Percentiles rank a stretch among this genome's conserved stretches.
These are phyloP conservation scores for Alviniconcha marisindica DNA, from an alignment of 1,140 invertebrate genomes.

Conservation along the genomic window DNA sequence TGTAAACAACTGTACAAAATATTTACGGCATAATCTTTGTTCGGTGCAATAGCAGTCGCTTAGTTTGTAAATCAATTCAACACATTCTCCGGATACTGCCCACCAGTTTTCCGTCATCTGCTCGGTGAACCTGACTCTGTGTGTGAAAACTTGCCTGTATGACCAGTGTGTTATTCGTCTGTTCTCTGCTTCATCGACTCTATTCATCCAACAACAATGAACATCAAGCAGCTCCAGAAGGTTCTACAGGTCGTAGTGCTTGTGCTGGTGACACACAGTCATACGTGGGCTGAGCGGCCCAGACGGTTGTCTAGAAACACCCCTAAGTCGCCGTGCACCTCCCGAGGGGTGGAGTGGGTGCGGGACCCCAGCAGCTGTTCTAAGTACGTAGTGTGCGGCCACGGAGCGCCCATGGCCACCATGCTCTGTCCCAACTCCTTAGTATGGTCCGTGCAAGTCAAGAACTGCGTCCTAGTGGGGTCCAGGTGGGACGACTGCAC, in stretches of 20 bases:
- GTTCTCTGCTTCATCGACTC: neutral
- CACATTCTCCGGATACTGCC: too few species aligned
- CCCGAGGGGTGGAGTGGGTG: constrained; percentile 46
- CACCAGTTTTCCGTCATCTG: too few species aligned
- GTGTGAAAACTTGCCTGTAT: too few species aligned
- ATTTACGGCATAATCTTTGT: too few species aligned
- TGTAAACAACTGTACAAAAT: too few species aligned
- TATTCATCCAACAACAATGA: neutral
- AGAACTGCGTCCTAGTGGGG: constrained; percentile 45
- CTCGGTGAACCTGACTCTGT: neutral
- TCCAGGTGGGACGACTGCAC: constrained; percentile 51
- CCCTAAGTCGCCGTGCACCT: constrained; percentile 42
- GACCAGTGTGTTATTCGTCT: too few species aligned
- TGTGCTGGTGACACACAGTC: neutral
- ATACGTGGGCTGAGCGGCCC: neutral
- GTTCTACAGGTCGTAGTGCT: neutral
- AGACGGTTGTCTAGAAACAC: constrained; percentile 19
- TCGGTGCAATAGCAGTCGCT: too few species aligned
- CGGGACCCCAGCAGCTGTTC: constrained; percentile 44
- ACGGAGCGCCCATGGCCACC: constrained; percentile 40
- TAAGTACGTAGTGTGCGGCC: constrained; percentile 46
- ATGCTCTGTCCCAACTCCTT: constrained; percentile 37
- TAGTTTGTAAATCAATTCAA: too few species aligned
- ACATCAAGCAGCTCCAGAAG: neutral
- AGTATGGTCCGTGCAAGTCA: constrained; percentile 45